A percentile compares a stretch with the other conserved stretches of the same genome.
Conservation (phyloP, 37 sponge, comb jelly and placozoan species). For the Ianthella basta region DNA sequence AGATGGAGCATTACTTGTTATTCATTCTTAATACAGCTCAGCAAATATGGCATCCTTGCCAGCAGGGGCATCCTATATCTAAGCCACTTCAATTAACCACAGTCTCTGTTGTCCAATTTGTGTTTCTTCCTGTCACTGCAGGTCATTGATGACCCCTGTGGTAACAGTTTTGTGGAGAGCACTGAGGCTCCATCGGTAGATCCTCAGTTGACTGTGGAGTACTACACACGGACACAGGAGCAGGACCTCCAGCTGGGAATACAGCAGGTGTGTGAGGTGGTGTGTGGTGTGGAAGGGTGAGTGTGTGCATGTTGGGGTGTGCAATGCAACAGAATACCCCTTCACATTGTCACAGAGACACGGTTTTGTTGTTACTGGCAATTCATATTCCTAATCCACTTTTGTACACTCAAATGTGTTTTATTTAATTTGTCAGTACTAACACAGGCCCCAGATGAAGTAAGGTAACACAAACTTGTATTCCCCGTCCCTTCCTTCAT, state of each 20-base stretch:
- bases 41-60: constrained; percentile 58
- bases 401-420: constrained; percentile 42
- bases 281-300: constrained; percentile 10
- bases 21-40: too few relatives aligned
- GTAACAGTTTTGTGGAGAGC: constrained; percentile 95
- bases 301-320: not conserved
- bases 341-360: constrained; percentile 79
- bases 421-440: too few relatives aligned
- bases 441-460: too few relatives aligned
- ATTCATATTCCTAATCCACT: too few relatives aligned
- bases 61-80: too few relatives aligned
- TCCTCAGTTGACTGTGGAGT: constrained; percentile 56
- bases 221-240: constrained; percentile 73
- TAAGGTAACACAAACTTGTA: too few relatives aligned
- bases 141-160: constrained; percentile 94
- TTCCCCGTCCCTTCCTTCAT: too few relatives aligned
- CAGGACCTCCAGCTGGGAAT: constrained; percentile 71
- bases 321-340: not conserved
- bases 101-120: not conserved
- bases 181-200: constrained; percentile 57
- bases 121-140: constrained; percentile 10
- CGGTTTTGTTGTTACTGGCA: constrained; percentile 77
- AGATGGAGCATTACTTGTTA: too few relatives aligned
- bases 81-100: too few relatives aligned
- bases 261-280: not conserved